Conservation (phyloP, 1,140 invertebrate species). For the Papilio polytes region DNA sequence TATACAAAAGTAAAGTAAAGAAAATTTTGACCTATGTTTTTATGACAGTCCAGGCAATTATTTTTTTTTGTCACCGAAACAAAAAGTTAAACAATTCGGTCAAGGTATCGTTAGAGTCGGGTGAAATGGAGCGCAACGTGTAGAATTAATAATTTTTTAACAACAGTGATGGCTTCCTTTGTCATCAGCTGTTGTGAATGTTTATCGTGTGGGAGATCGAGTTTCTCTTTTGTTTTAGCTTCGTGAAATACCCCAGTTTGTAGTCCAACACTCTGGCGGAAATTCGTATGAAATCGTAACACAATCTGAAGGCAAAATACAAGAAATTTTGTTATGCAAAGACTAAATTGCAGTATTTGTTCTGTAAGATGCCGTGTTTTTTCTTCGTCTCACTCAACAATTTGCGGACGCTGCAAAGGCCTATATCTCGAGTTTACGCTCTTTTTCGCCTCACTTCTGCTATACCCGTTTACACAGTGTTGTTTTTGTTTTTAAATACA, state of each 20-base stretch:
- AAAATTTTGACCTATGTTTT: background rate
- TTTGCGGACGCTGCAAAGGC: background rate
- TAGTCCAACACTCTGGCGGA: background rate
- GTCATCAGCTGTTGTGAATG: constrained; percentile 24
- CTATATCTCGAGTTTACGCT: background rate
- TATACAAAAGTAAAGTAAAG: background rate
- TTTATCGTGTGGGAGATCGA: constrained; percentile 50
- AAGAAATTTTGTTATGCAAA: background rate
- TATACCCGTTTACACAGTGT: background rate
- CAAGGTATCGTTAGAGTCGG: constrained; percentile 61
- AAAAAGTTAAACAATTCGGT: constrained; percentile 57
- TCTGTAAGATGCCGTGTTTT: background rate
- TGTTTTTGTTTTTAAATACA: background rate
- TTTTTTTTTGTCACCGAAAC: background rate
- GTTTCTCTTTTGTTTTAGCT: constrained; percentile 31
- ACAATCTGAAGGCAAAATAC: background rate
- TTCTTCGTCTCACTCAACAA: background rate
- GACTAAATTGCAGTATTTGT: background rate
- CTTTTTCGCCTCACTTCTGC: background rate
- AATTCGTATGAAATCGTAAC: constrained; percentile 15
- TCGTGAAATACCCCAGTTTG: background rate
- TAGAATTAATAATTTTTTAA: constrained; percentile 37
- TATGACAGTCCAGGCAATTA: background rate
- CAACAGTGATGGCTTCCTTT: constrained; percentile 59
- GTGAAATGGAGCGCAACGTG: constrained; percentile 57